Percentiles rank a stretch among this genome's conserved stretches.
Conservation (phyloP, 2,113 vertebrate genomes). For the Tychaedon coryphoeus region DNA sequence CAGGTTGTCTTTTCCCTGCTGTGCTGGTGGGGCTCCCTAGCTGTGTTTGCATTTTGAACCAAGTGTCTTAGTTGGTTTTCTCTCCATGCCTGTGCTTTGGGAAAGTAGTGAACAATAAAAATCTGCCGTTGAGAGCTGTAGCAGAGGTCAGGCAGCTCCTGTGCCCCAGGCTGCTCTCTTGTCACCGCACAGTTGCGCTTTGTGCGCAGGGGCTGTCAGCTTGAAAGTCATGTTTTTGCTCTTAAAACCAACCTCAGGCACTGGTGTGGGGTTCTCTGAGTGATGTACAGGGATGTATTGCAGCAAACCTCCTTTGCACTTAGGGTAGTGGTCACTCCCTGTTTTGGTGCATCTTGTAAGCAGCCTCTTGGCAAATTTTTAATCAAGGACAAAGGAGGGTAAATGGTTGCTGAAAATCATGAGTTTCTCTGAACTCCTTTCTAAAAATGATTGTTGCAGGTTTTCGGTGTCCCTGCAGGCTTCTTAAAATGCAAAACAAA, state of each 20-base stretch:
- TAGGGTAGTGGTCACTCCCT: background rate
- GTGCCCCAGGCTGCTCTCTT: constrained; percentile 55
- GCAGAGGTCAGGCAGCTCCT: constrained; percentile 59
- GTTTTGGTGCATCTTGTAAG: background rate
- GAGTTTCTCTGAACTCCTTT: background rate
- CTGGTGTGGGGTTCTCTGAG: background rate
- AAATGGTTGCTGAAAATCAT: background rate
- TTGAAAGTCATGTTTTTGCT: constrained; percentile 32
- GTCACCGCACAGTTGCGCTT: background rate
- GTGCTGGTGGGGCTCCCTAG: background rate
- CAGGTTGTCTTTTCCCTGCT: constrained; percentile 12
- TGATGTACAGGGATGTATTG: background rate
- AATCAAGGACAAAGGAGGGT: constrained; percentile 13
- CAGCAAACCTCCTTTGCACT: background rate
- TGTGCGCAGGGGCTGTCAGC: constrained; percentile 24
- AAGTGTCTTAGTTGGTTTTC: background rate
- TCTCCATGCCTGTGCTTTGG: background rate
- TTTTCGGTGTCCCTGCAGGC: background rate
- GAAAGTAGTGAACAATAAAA: constrained; percentile 40
- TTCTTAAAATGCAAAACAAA: constrained; percentile 37
- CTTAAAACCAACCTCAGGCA: constrained; percentile 33
- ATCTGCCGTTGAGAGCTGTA: background rate
- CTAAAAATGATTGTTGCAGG: background rate
- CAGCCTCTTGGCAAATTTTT: background rate
- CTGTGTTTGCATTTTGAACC: background rate